phyloP scores from a whole-genome alignment of 1,140 invertebrate genomes.

The Trypoxylus dichotomus region DNA sequence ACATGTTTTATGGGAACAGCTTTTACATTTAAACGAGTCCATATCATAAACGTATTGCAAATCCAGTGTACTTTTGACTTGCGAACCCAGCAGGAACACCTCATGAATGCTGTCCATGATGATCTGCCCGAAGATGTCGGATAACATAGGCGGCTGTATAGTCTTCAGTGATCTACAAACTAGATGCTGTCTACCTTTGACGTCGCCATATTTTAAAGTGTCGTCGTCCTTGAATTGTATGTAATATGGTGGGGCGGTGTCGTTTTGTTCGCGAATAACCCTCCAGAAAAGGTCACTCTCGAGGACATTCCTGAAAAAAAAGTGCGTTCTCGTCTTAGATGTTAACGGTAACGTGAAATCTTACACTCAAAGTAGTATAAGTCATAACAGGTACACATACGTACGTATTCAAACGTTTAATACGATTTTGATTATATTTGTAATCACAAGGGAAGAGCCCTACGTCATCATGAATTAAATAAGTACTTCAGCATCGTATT shows the following conservation, averaged over 20 bases:
- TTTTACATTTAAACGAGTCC: not conserved
- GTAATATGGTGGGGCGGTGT: conserved; percentile 35
- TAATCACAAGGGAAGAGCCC: no score
- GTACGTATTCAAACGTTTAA: no score
- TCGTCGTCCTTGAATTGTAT: conserved; percentile 36
- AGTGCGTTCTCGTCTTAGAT: no score
- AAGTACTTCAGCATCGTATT: no score
- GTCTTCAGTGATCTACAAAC: not conserved
- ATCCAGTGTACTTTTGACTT: not conserved
- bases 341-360: no score
- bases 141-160: conserved; percentile 19
- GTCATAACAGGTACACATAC: no score
- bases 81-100: conserved; percentile 35
- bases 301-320: conserved; percentile 4
- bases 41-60: not conserved
- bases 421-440: no score
- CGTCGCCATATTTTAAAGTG: not conserved
- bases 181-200: not conserved
- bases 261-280: conserved; percentile 25
- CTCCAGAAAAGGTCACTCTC: conserved; percentile 34
- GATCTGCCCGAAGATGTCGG: conserved; percentile 36
- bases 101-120: conserved; percentile 39
- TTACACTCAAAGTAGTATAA: no score
- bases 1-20: conserved; percentile 25
- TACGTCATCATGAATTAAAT: no score